Base-by-base conservation (phyloP, 1,140 invertebrate species). In the Argopecten irradians region DNA sequence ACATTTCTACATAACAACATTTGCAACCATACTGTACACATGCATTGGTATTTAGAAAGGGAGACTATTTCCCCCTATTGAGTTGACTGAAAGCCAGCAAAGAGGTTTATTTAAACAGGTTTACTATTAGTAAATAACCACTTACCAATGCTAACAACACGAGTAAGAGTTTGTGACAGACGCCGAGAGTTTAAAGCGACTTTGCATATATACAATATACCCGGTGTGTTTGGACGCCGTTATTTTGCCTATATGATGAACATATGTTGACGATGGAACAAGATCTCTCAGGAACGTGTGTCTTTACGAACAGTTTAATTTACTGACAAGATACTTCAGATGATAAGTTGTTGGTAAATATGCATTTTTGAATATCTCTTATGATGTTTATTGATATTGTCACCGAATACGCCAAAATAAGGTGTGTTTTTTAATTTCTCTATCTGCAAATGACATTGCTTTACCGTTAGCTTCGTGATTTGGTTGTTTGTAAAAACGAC, bases 1-100 rank as follows among this genome's bases (percentile, higher is more conserved):
- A 71, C n/a, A 71, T 71, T 71, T 71, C 55, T 28, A n/a, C 55
- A 71, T 71, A 71, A 71, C 36, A 71, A 71, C 55, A 28, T 71
- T 71, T 28, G 55, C 55, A 71, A n/a, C 55, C 16, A n/a, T n/a
- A n/a, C n/a, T n/a, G n/a, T n/a, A n/a, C n/a, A 28, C 22, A 16
- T 71, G 55, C 55, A 71, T 71, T 16, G 14, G 22, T n/a, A n/a
- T 71, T 5, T 71, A 5, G 55, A 71, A 71, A 71, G 22, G 55
- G 55, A 71, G 55, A 71, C 22, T n/a, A 71, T 71, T 71, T 8
- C 5, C 28, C 14, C 22, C 22, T n/a, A 28, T 71, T 71, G 55
- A 71, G 8, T 71, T 71, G 55, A 71, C 55, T 71, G 55, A 71
- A 71, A 71, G 55, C 55, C 55, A 71, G 55, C 55, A 71, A 71